A percentile compares a stretch with the other conserved stretches of the same genome.
phyloP scores from a whole-genome alignment of 2,113 vertebrate genomes.

The Pontoporia blainvillei region DNA sequence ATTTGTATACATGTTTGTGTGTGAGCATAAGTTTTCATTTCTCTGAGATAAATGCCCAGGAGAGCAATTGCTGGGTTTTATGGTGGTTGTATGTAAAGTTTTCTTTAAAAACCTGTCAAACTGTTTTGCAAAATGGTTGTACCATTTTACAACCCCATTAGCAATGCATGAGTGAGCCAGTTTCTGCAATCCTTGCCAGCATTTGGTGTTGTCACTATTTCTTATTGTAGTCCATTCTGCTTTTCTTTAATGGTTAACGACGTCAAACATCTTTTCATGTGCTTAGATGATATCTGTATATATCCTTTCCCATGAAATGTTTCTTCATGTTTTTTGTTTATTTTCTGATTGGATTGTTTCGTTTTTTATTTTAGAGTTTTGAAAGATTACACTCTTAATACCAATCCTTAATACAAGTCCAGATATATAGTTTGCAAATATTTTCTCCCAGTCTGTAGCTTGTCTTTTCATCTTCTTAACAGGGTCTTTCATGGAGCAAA shows the following conservation, averaged over 20 bases:
- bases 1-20: background rate
- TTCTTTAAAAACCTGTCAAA: constrained; percentile 25
- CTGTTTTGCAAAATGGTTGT: background rate
- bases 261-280: background rate
- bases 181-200: background rate
- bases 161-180: background rate
- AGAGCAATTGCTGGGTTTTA: background rate
- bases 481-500: background rate
- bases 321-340: background rate
- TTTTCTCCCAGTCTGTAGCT: background rate
- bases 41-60: constrained; percentile 6
- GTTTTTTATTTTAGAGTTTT: background rate
- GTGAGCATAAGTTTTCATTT: background rate
- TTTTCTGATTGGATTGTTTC: background rate
- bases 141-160: background rate
- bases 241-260: background rate
- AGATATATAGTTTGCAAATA: background rate
- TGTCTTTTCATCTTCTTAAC: background rate
- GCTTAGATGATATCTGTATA: background rate
- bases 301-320: background rate
- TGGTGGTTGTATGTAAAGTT: background rate
- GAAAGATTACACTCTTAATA: background rate
- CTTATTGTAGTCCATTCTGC: background rate
- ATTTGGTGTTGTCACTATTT: background rate
- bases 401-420: background rate